These are phyloP conservation scores for Cydia splendana DNA, from an alignment of 1,140 invertebrate species.

Conservation along the genomic window DNA sequence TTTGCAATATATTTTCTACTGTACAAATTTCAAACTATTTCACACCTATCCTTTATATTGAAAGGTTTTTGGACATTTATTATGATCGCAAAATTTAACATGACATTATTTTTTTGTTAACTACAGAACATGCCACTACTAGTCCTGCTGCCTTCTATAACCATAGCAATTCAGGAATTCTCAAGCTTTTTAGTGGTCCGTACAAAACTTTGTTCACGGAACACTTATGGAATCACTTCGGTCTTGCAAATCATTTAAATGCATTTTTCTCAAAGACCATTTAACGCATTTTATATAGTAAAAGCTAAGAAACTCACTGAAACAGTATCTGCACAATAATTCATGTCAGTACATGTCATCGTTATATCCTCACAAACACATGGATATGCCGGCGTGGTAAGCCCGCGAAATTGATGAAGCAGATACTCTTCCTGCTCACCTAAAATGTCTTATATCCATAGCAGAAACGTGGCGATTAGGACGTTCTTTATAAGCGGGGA, in stretches of 20 bases:
- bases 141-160: too few relatives aligned
- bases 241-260: too few relatives aligned
- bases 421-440: not conserved
- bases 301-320: not conserved
- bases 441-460: not conserved
- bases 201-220: too few relatives aligned
- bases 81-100: not conserved
- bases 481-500: not conserved
- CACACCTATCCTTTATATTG: too few relatives aligned
- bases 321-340: not conserved
- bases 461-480: not conserved
- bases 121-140: too few relatives aligned
- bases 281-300: too few relatives aligned
- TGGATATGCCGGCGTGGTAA: not conserved
- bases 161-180: too few relatives aligned
- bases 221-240: too few relatives aligned
- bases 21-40: too few relatives aligned
- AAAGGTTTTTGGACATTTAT: not conserved
- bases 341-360: not conserved
- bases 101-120: not conserved
- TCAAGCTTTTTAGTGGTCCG: too few relatives aligned
- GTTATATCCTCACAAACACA: not conserved
- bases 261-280: too few relatives aligned
- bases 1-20: too few relatives aligned
- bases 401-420: conserved; percentile 16